These are phyloP conservation scores for Anoplolepis gracilipes DNA, from an alignment of 1,140 invertebrate species.

Conservation along the genomic window DNA sequence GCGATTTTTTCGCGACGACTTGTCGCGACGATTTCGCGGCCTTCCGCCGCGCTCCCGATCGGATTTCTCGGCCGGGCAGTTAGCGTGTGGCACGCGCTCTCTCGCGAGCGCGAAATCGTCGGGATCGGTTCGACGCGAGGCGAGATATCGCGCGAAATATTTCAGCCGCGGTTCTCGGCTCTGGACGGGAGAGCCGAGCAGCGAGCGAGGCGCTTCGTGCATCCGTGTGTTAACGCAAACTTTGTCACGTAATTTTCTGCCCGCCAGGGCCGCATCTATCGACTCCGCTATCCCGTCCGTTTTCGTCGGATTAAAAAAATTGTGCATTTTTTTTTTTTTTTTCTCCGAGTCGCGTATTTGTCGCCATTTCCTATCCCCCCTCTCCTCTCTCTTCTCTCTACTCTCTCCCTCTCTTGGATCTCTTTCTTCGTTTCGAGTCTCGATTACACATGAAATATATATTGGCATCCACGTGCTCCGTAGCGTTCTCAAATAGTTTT, in stretches of 20 bases:
- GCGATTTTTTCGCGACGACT: constrained; percentile 76
- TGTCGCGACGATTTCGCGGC: constrained; percentile 66
- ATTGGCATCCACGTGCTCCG: no score
- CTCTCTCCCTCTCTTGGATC: no score
- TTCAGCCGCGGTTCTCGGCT: constrained; percentile 62
- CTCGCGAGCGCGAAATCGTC: constrained; percentile 60
- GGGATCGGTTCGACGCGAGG: constrained; percentile 19
- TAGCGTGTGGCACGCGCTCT: constrained; percentile 53
- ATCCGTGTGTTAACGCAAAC: constrained; percentile 79
- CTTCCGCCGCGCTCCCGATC: not conserved
- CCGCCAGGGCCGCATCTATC: constrained; percentile 77
- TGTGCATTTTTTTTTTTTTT: not conserved
- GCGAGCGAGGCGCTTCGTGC: constrained; percentile 71
- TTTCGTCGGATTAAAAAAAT: not conserved
- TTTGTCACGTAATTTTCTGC: constrained; percentile 84
- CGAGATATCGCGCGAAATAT: constrained; percentile 79
- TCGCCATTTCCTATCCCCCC: not conserved
- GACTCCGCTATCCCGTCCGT: constrained; percentile 67
- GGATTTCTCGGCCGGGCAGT: constrained; percentile 71
- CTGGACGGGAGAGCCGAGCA: not conserved
- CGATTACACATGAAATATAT: no score
- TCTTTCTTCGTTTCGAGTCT: no score
- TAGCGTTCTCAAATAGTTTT: constrained; percentile 11
- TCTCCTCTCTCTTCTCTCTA: no score
- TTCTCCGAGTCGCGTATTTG: not conserved